phyloP scores from a whole-genome alignment of 2,797 vertebrate genomes.

The Pseudochirops cupreus region DNA sequence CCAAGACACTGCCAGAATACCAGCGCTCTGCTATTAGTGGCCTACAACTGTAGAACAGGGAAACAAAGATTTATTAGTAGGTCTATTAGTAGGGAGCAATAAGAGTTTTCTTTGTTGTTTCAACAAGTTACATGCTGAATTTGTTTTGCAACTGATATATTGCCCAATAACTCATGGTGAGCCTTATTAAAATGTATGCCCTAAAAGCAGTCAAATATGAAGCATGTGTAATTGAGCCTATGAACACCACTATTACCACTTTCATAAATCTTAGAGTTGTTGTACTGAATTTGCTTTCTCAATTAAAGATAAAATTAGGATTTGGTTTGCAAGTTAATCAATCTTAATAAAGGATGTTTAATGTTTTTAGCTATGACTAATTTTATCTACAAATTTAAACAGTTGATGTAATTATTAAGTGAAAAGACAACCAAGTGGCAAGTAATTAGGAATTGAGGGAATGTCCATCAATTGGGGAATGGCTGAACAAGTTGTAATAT shows the following conservation, averaged over 20 bases:
- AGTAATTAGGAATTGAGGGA: no score
- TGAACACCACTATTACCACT: not conserved
- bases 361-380: not conserved
- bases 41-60: not conserved
- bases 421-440: not conserved
- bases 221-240: not conserved
- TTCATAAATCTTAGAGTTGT: slow-evolving; percentile 22
- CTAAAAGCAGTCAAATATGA: slow-evolving; percentile 38
- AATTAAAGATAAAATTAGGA: slow-evolving; percentile 5
- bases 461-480: no score
- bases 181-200: not conserved
- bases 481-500: no score
- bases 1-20: not conserved
- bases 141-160: not conserved
- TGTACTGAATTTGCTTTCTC: slow-evolving; percentile 42
- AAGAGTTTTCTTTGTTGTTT: not conserved
- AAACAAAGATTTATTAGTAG: not conserved
- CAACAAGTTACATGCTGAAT: not conserved
- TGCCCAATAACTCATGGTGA: not conserved
- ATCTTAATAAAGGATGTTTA: fast-evolving
- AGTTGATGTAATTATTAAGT: not conserved
- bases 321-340: not conserved
- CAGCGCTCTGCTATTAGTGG: not conserved
- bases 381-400: slow-evolving; percentile 27
- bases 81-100: not conserved